Percentiles rank a stretch among this genome's conserved stretches.
These are phyloP conservation scores for Galerucella calmariensis DNA, from an alignment of 2,888 invertebrate genomes.

Conservation along the genomic window DNA sequence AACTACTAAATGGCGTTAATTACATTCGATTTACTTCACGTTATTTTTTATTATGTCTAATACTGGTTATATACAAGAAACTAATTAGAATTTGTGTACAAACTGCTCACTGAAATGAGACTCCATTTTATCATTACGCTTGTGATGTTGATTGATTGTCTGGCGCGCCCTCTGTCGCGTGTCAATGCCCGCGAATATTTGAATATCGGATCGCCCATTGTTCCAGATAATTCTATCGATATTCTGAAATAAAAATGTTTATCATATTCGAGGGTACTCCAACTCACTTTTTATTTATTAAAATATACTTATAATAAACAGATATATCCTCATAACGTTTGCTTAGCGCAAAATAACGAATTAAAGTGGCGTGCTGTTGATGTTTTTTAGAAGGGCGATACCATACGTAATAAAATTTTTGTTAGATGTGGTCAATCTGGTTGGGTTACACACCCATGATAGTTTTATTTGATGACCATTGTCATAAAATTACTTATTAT, in stretches of 20 bases:
- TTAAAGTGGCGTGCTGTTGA: slow-evolving; percentile 8
- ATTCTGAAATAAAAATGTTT: slow-evolving; percentile 9
- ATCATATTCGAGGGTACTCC: slow-evolving; percentile 1
- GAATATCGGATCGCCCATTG: slow-evolving; percentile 28
- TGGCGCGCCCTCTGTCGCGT: slow-evolving; percentile 52
- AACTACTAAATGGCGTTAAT: slow-evolving; percentile 43
- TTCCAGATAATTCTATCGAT: slow-evolving; percentile 19
- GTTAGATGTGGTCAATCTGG: slow-evolving; percentile 10
- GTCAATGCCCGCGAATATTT: slow-evolving; percentile 38
- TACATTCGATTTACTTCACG: slow-evolving; percentile 51
- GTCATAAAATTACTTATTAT: too few relatives aligned
- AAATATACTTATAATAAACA: background rate
- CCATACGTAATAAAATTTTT: background rate
- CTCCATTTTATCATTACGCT: slow-evolving; percentile 67
- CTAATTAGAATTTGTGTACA: slow-evolving; percentile 63
- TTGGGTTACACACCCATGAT: background rate
- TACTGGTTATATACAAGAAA: slow-evolving; percentile 56
- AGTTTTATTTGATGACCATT: background rate
- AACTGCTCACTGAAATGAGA: slow-evolving; percentile 64
- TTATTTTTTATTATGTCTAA: slow-evolving; percentile 52
- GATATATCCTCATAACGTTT: background rate
- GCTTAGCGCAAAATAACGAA: background rate
- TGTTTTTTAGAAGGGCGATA: slow-evolving; percentile 4
- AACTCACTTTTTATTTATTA: background rate
- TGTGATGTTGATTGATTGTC: slow-evolving; percentile 55